Base-by-base conservation (phyloP, 1,140 invertebrate species). In the Patella vulgata region DNA sequence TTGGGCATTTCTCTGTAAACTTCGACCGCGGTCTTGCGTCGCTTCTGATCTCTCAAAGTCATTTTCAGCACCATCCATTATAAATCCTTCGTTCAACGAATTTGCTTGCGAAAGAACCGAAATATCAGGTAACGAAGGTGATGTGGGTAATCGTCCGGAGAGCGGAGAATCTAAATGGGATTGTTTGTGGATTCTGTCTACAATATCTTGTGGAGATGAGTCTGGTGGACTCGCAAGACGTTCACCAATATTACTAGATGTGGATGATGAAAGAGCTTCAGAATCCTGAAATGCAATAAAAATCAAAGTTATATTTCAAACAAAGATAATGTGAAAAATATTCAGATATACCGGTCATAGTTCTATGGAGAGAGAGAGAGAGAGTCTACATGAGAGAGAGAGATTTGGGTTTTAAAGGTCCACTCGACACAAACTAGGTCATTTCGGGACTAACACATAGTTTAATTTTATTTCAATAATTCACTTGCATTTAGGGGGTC, bases 11-110 rank as follows among this genome's bases (percentile, higher is more conserved):
- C 46, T 40, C 9, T 54, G 36, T 6, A 54, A 33, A 14, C 31
- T 39, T 54, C 52, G 30, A 9, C 21, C 21, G 21, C 31, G 25
- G 1, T 21, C 28, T 21, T 36, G 19, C 6, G n/a, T 23, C 5
- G 30, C 21, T 31, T 52, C 50, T 31, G 50, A 31, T 12, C 19
- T 11, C 11, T 54, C 52, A 19, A 36, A 19, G 23, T 52, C 50
- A 1, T 25, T 3, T 30, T 66, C 59, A 48, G 74, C 74, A 4
- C 68, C 70, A 9, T 40, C 55, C 9, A 59, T 39, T 8, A 78
- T 77, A 55, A 77, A 77, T 1, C 75, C 72, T 55, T 74, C 72
- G 42, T 77, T 77, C 0, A 77, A 55, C 0, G 68, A 70, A 25
- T 63, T 66, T n/a, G 55, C 56, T 11, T 52, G 40, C 8, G 70